Evolutionary conservation across 1,140 invertebrate species (phyloP), one percentile per base, ranked within the genome.

Genomic region (Drosophila takahashii): DNA sequence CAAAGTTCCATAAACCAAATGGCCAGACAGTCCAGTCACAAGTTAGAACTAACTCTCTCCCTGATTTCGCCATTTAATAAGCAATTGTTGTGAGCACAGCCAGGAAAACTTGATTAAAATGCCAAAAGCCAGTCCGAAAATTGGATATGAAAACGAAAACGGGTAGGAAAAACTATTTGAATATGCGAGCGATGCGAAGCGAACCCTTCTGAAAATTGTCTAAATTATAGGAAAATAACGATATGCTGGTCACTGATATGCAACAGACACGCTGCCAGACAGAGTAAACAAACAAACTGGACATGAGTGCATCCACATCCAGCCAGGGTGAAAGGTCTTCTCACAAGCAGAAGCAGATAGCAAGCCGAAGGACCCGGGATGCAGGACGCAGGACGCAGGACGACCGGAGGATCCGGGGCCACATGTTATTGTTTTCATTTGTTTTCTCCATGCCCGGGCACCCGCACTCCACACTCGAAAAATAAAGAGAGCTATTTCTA

Each of bases 1-100:
- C 27, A 81, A 81, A 85, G 56, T 85, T 86, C 51, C 77, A 85
- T 81, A 79, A 79, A 64, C 54, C 69, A 81, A 81, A 85, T 77
- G 77, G 52, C 48, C 45, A 52, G 44, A 42, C 57, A 54, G 32
- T 44, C 48, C 57, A 54, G 32, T 44, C 48, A 51, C 66, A 66
- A 51, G 65, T 70, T 52, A 26, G 15, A 36, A 41, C 42, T 57
- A 79, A 64, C 53, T 50, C 75, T 34, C 34, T 41, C 61, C 75
- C 79, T 61, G 36, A 67, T 57, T 60, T 77, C 58, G 8, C 18
- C 66, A 75, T 78, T 83, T 65, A 73, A 65, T 57, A 60, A 56
- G 57, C 57, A 64, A 78, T 60, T 56, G 48, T 37, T 45, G 10
- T 50, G 42, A 9, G 29, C 29, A 32, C 10, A 32, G 18, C 11